phyloP scores from a whole-genome alignment of 1,140 invertebrate genomes.

The Battus philenor region DNA sequence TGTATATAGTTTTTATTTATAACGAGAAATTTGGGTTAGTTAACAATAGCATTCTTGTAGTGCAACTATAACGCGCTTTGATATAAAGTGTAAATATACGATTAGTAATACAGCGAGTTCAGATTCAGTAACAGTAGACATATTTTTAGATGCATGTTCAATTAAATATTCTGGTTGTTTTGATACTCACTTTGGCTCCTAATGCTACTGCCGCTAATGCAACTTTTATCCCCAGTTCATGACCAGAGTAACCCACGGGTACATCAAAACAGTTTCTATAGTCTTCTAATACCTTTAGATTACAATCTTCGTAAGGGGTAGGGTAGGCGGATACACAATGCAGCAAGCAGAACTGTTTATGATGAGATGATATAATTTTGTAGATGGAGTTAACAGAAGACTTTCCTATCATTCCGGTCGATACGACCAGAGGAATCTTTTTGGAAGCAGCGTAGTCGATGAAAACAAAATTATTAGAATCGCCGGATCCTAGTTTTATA shows the following conservation, averaged over 20 bases:
- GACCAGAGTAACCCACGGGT: conserved; percentile 87
- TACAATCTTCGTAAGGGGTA: conserved; percentile 79
- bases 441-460: conserved; percentile 80
- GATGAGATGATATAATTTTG: conserved; percentile 73
- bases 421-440: conserved; percentile 82
- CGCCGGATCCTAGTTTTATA: conserved; percentile 89
- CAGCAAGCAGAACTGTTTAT: conserved; percentile 80
- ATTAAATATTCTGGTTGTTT: too few relatives aligned
- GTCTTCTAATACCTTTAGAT: conserved; percentile 80
- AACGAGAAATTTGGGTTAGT: too few relatives aligned
- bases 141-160: too few relatives aligned
- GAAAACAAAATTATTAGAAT: conserved; percentile 85
- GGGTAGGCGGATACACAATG: conserved; percentile 89
- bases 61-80: too few relatives aligned
- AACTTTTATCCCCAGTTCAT: conserved; percentile 81
- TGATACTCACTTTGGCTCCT: conserved; percentile 81
- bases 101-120: too few relatives aligned
- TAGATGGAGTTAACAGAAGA: conserved; percentile 79
- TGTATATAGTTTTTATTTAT: too few relatives aligned
- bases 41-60: too few relatives aligned
- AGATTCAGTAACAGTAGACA: too few relatives aligned
- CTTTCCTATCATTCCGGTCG: conserved; percentile 86
- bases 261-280: conserved; percentile 80
- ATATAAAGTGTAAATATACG: too few relatives aligned
- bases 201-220: conserved; percentile 81